Evolutionary conservation across 2,888 invertebrate species (phyloP), one percentile per base, ranked within the genome.

Genomic region (Drosophila imparisetae): DNA sequence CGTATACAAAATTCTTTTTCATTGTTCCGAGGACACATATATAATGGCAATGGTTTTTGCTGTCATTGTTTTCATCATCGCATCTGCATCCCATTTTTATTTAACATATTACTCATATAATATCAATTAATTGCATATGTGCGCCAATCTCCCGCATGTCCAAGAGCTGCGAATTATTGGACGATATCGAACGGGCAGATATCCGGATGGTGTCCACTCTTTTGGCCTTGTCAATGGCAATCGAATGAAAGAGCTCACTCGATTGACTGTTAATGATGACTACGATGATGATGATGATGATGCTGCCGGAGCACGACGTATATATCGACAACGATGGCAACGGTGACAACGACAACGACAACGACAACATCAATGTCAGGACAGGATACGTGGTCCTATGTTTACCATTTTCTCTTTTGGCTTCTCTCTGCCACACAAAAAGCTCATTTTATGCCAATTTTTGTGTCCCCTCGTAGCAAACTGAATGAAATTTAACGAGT

Each of bases 31-130:
- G 64, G 52, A 52, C 81, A 75, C 65, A 66, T 78, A 81, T 83
- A 85, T 83, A 79, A 85, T 73, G 66, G 63, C 65, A 64, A 65
- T 81, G 68, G 67, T 29, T 68, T 71, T 42, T 50, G 59, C 58
- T 57, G 63, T 77, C 66, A 64, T 72, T 80, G 67, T 63, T 72
- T 61, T 62, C 63, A 66, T 63, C 66, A 53, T 29, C 48, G 66
- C 84, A 73, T 86, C 68, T 71, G 69, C 65, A 59, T 66, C 58
- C 73, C 73, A 78, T 84, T 83, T 78, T 73, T 79, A 73, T 75
- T 85, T 82, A 87, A 81, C 90, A 87, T 86, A 89, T 83, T 79
- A 89, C 86, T 81, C 83, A 90, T 86, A 86, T 86, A 88, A 90
- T 81, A 86, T 90, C 84, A 90, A 86, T 86, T 90, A 86, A 89